Base-by-base conservation (phyloP, 2,888 invertebrate genomes). In the Pristionchus mayeri region DNA sequence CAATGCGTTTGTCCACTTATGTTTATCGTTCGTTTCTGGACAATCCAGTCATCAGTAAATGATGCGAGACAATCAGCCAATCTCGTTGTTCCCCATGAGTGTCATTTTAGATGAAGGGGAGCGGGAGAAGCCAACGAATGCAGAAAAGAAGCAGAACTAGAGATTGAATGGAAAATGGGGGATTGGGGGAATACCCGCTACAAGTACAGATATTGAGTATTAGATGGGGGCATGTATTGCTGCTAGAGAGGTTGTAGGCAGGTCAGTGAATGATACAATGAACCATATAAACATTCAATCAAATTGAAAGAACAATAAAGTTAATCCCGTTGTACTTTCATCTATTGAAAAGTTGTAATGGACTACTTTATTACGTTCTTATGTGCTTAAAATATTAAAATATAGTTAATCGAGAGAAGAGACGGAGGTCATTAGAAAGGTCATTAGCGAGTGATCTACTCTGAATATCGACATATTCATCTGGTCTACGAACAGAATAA, bases 21-120 rank as follows among this genome's bases (percentile, higher is more conserved):
- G 21, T 37, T 67, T 67, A 30, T 67, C 37, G 11, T 44, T 44
- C 24, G 13, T 71, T 30, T 71, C n/a, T 16, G 4, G 24, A 44
- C 44, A 24, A 71, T 67, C 37, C 3, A 67, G 18, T 16, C 54
- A 54, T 4, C 11, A 67, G 37, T 63, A 30, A 63, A 63, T 3
- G 63, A 34, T 63, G 63, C 63, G 18, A 34, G 63, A 63, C 63
- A 63, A 63, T 63, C 63, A 63, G 63, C 63, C 63, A 18, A 63
- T 34, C 18, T 18, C n/a, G n/a, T n/a, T n/a, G n/a, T n/a, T n/a
- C n/a, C n/a, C n/a, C n/a, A n/a, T 63, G 63, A 63, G 63, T 63
- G 63, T 34, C 63, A 63, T 63, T 63, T 63, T 63, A 34, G 63
- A 63, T 6, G 6, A 13, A 27, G 60, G 3, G 57, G 30, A 34